Evolutionary conservation across 2,888 invertebrate species (phyloP), one percentile per base, ranked within the genome.

Genomic region (Temnothorax unifasciatus): DNA sequence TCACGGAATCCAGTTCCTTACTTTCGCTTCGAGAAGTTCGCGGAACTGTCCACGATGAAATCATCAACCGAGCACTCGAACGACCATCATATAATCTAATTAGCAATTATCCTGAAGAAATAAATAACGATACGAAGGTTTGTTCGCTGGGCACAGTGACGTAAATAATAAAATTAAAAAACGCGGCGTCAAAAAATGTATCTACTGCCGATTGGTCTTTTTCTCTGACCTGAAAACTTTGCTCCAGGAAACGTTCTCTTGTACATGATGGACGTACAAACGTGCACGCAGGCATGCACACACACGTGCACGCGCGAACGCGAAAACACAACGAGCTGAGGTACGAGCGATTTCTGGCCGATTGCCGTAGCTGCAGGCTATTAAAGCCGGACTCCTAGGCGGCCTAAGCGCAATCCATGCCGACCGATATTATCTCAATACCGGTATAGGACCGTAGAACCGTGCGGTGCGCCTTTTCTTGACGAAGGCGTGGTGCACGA

Each of bases 401-500:
- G 85, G 61, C 44, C 64, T 54, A 84, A 63, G 63, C 84, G 83
- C 68, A 69, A 86, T 82, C 83, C 86, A 84, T 57, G 81, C 68
- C 68, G 57, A 57, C 59, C 74, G 90, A 90, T 90, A 85, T 63
- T 69, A 90, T 90, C 90, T 87, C 81, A 68, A 74, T 64, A 83
- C 84, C 73, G 84, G 83, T 84, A 82, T 59, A 83, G 74, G 74
- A 75, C 59, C 38, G 68, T 54, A 73, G 47, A 75, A 82, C 66
- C 86, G 83, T 79, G 85, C 83, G 66, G 85, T 81, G 88, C 77
- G 79, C 79, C 83, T 85, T 87, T 86, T 82, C 68, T 71, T 8
- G 86, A 86, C n/a, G 86, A 85, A 88, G 90, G 90, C 85, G 90
- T 90, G 90, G 90, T 87, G 71, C 89, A 82, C 50, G 87, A 76